Evolutionary conservation across 2,797 vertebrate genomes (phyloP).

Genomic region (Labroides dimidiatus): DNA sequence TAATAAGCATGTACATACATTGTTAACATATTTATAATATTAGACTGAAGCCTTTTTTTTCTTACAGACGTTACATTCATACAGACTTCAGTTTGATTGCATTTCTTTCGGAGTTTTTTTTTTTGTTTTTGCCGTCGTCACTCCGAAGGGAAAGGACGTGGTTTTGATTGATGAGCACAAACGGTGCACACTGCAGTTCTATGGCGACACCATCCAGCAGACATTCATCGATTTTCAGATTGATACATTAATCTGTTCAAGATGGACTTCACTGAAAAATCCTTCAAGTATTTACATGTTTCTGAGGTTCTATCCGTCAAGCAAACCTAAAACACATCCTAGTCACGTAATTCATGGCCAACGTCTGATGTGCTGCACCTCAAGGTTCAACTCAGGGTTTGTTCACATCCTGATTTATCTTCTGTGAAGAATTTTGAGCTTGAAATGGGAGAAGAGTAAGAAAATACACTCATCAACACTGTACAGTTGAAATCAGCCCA

Average conservation of each 20-base stretch:
- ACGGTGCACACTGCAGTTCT: conserved; percentile 69
- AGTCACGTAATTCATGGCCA: conserved; percentile 67
- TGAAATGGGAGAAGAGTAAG: conserved; percentile 42
- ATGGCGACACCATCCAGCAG: conserved; percentile 73
- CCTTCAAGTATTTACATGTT: conserved; percentile 82
- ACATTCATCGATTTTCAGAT: conserved; percentile 73
- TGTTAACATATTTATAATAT: conserved; percentile 85
- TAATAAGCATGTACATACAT: conserved; percentile 85
- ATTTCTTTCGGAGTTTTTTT: conserved; percentile 76
- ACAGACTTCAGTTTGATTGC: conserved; percentile 90
- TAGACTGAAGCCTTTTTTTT: conserved; percentile 87
- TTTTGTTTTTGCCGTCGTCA: conserved; percentile 68
- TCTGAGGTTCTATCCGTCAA: conserved; percentile 79
- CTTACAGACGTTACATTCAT: conserved; percentile 86
- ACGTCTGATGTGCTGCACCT: conserved; percentile 49
- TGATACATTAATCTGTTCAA: conserved; percentile 70
- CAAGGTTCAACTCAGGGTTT: conserved; percentile 30
- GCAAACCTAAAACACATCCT: conserved; percentile 69
- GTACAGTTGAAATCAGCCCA: conserved; percentile 53
- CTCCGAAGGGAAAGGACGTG: conserved; percentile 69
- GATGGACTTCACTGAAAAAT: conserved; percentile 73
- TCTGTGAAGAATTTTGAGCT: conserved; percentile 33
- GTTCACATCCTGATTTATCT: conserved; percentile 26
- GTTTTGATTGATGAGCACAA: conserved; percentile 71
- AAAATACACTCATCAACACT: conserved; percentile 58